Base-by-base conservation (phyloP, 2,888 invertebrate genomes). In the Volucella inflata region DNA sequence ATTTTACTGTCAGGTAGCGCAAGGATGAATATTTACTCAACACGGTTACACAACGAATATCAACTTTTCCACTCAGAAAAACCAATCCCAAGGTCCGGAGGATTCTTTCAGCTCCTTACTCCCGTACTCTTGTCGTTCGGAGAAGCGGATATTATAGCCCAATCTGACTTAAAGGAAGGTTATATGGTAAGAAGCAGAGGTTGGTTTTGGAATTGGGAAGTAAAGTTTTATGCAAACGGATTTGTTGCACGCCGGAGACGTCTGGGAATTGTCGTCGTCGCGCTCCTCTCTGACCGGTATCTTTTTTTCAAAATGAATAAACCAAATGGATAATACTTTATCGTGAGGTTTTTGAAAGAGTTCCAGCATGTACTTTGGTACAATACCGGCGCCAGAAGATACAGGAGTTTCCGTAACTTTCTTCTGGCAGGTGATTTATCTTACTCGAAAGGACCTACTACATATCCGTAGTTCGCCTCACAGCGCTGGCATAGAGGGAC, bases 351-450 rank as follows among this genome's bases (percentile, higher is more conserved):
- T 67, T 67, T 42, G 21, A 10, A 17, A 65, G 51, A 17, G 50
- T 67, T 51, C 10, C 42, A 4, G 17, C 40, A 21, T 50, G 38
- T 50, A 50, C 38, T 36, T 38, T 38, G 38, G 38, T 38, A 16
- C n/a, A 62, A 62, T 70, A 46, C 14, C 17, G 57, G 65, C 48
- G 50, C 40, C 67, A 59, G 59, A 42, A 11, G 17, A 14, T 59
- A 12, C n/a, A 53, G 11, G 14, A 64, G 64, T 14, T 36, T 53
- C 36, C 16, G 21, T 75, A n/a, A n/a, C 42, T 36, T 59, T 59
- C 57, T 67, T 8, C 36, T 67, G 59, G n/a, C n/a, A 21, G 72
- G 59, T 62, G 46, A 72, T 62, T 72, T 67, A 71, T 60, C 50
- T 50, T 42, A 14, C 12, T 40, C 40, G 17, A 51, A 12, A 17